phyloP scores from a whole-genome alignment of 1,140 invertebrate genomes.

The Lethrus apterus region DNA sequence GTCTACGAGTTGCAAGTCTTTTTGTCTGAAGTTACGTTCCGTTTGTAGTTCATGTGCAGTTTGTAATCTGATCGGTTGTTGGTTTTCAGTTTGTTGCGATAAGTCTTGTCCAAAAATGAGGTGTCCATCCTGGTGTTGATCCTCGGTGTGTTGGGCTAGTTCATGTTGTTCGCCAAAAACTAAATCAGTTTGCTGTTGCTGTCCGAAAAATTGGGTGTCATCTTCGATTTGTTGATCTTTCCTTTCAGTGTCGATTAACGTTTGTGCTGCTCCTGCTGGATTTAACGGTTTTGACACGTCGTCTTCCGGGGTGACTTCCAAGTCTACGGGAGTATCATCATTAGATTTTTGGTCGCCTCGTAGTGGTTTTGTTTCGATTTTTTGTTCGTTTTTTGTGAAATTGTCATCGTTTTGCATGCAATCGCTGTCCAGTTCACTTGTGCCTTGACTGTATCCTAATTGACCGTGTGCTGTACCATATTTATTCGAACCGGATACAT shows the following conservation, averaged over 20 bases:
- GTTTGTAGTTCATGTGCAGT: too few species aligned
- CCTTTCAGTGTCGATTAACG: too few species aligned
- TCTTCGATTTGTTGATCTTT: conserved; percentile 16
- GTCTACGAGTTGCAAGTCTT: not conserved
- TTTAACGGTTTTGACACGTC: not conserved
- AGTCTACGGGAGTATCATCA: not conserved
- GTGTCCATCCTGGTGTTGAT: too few species aligned
- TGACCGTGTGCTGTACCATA: too few species aligned
- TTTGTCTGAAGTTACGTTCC: not conserved
- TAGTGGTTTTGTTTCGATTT: not conserved
- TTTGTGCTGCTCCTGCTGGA: too few species aligned
- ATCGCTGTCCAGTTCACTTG: not conserved
- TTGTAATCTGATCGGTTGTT: not conserved
- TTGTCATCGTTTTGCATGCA: conserved; percentile 1
- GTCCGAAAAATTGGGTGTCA: not conserved
- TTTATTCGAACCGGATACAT: not conserved
- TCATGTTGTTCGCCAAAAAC: conserved; percentile 1
- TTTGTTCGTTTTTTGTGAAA: conserved; percentile 4
- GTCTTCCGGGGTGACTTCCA: not conserved
- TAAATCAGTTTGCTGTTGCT: not conserved
- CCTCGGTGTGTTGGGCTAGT: not conserved
- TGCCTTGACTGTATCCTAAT: too few species aligned
- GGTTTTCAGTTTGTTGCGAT: not conserved
- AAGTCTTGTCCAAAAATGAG: too few species aligned
- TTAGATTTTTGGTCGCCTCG: not conserved